These are phyloP conservation scores for Boleophthalmus pectinirostris DNA, from an alignment of 2,113 vertebrate species.

Conservation along the genomic window DNA sequence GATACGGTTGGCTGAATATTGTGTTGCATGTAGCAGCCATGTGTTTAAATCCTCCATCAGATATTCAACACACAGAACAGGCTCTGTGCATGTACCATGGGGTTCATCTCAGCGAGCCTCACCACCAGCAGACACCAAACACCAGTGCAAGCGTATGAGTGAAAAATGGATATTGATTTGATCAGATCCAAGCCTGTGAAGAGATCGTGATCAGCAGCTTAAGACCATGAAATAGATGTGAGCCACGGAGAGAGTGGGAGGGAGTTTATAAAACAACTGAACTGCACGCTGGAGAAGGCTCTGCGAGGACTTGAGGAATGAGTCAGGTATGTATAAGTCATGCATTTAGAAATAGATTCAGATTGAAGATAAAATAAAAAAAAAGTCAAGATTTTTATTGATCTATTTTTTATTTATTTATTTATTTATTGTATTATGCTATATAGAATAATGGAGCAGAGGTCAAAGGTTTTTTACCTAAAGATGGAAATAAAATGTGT, in stretches of 20 bases:
- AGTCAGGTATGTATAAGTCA: neutral
- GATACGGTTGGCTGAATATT: constrained; percentile 4
- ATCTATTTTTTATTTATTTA: neutral
- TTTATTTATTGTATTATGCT: neutral
- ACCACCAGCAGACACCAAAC: constrained; percentile 35
- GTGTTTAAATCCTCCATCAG: constrained; percentile 1
- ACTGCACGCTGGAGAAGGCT: neutral
- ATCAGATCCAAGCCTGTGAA: constrained; percentile 54
- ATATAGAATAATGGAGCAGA: neutral
- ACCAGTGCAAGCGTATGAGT: constrained; percentile 32
- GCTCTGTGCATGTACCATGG: constrained; percentile 45
- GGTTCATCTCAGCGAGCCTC: constrained; percentile 55
- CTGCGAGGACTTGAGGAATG: neutral
- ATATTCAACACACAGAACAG: constrained; percentile 44
- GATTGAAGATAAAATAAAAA: neutral
- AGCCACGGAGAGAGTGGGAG: constrained; percentile 35
- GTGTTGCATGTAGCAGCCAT: constrained; percentile 4
- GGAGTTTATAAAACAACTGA: constrained; percentile 38
- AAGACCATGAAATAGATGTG: constrained; percentile 44
- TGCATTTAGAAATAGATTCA: neutral
- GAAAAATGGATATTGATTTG: constrained; percentile 66
- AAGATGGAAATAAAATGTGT: neutral
- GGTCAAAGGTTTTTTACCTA: neutral
- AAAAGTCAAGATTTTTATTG: neutral
- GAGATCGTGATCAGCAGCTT: constrained; percentile 49